phyloP scores from a whole-genome alignment of 2,113 vertebrate species.

The Clarias gariepinus region DNA sequence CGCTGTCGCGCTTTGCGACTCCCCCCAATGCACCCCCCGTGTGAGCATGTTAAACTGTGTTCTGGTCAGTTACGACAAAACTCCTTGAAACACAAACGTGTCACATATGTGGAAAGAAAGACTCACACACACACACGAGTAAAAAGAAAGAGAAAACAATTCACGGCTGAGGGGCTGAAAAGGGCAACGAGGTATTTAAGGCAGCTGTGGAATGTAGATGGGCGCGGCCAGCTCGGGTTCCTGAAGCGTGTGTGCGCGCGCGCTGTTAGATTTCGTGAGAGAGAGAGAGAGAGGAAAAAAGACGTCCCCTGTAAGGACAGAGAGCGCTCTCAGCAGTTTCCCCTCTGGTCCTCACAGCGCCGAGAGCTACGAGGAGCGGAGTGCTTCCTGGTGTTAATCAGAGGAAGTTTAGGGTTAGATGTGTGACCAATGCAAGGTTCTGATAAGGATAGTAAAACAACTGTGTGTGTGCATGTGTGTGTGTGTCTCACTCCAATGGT shows the following conservation, averaged over 20 bases:
- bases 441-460: not conserved
- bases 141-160: slow-evolving; percentile 6
- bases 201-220: slow-evolving; percentile 67
- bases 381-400: not conserved
- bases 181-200: slow-evolving; percentile 57
- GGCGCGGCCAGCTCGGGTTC: slow-evolving; percentile 55
- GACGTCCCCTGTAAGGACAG: not conserved
- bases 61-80: no score
- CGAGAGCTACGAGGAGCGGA: not conserved
- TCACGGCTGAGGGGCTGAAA: not conserved
- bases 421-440: not conserved
- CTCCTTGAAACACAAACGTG: no score
- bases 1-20: no score
- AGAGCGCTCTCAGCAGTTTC: not conserved
- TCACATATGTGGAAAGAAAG: not conserved
- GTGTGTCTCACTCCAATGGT: not conserved
- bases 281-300: not conserved
- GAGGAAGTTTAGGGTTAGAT: not conserved
- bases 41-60: no score
- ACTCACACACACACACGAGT: no score
- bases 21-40: no score
- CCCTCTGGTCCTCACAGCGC: not conserved
- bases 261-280: not conserved
- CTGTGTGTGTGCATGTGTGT: slow-evolving; percentile 17
- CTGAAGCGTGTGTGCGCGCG: not conserved